phyloP scores from a whole-genome alignment of 1,140 invertebrate genomes.

The Euschistus heros region DNA sequence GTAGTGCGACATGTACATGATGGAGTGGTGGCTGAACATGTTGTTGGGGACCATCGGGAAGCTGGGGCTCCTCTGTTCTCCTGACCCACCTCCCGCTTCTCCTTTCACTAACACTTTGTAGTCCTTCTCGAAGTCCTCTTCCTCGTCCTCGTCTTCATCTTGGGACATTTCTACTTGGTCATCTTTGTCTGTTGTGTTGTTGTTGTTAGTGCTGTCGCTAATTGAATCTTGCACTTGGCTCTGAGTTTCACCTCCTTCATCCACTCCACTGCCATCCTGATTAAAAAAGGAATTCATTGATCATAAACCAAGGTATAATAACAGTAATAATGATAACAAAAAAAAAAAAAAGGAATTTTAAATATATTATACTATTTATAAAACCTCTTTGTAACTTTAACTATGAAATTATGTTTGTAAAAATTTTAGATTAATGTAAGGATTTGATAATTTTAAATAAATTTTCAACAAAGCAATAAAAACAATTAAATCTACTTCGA shows the following conservation, averaged over 20 bases:
- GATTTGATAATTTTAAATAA: too few species aligned
- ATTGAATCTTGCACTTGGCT: conserved; percentile 4
- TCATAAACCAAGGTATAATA: too few species aligned
- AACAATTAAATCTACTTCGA: too few species aligned
- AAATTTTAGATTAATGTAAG: too few species aligned
- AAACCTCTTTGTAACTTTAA: too few species aligned
- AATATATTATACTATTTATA: too few species aligned
- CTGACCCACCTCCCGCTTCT: conserved; percentile 32
- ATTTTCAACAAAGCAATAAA: too few species aligned
- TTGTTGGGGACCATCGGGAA: conserved; percentile 72
- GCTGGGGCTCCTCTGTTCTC: conserved; percentile 40
- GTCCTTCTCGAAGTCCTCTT: conserved; percentile 39
- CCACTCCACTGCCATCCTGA: conserved; percentile 2
- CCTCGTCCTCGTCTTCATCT: conserved; percentile 46
- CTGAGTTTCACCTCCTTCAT: neutral
- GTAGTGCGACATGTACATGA: conserved; percentile 86
- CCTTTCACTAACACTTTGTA: neutral
- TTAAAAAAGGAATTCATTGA: neutral
- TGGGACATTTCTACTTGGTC: conserved; percentile 48
- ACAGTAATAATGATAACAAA: too few species aligned
- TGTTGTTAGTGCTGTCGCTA: conserved; percentile 22
- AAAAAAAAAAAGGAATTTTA: too few species aligned
- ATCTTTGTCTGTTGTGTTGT: conserved; percentile 37
- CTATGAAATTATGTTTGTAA: too few species aligned
- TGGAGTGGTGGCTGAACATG: conserved; percentile 57